Percentiles rank a stretch among this genome's conserved stretches.
phyloP scores from a whole-genome alignment of 2,888 invertebrate genomes.

The Pachycephus smyrnensis region DNA sequence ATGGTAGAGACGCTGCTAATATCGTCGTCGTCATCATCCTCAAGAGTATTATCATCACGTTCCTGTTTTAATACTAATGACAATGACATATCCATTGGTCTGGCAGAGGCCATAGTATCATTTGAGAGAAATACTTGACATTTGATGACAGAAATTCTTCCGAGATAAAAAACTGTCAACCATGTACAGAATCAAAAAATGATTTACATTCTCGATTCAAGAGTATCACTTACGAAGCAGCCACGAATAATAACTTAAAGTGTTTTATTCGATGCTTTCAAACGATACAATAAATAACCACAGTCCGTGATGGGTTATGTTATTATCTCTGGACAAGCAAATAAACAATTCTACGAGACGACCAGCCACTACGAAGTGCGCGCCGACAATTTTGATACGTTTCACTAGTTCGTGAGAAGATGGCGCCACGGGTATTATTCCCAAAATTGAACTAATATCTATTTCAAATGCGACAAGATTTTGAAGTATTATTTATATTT shows the following conservation, averaged over 20 bases:
- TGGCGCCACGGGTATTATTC: background rate
- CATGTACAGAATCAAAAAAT: background rate
- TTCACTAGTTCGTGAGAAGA: background rate
- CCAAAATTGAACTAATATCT: background rate
- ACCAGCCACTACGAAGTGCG: background rate
- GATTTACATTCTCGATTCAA: background rate
- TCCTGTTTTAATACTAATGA: conserved; percentile 31
- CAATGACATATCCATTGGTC: conserved; percentile 47
- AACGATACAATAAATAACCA: background rate
- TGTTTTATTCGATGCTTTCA: background rate
- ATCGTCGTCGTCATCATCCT: conserved; percentile 42
- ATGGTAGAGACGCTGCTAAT: conserved; percentile 40
- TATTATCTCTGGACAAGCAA: background rate
- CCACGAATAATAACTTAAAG: background rate
- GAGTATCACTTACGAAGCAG: background rate
- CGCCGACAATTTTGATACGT: background rate
- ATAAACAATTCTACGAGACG: background rate
- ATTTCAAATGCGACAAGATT: background rate
- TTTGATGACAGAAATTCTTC: background rate
- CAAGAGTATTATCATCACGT: conserved; percentile 5
- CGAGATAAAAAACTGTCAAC: background rate
- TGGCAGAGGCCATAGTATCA: conserved; percentile 35
- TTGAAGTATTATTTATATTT: background rate
- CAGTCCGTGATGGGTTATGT: background rate
- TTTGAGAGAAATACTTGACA: background rate